Conservation (phyloP, 2,113 vertebrate genomes). For the Columba livia region DNA sequence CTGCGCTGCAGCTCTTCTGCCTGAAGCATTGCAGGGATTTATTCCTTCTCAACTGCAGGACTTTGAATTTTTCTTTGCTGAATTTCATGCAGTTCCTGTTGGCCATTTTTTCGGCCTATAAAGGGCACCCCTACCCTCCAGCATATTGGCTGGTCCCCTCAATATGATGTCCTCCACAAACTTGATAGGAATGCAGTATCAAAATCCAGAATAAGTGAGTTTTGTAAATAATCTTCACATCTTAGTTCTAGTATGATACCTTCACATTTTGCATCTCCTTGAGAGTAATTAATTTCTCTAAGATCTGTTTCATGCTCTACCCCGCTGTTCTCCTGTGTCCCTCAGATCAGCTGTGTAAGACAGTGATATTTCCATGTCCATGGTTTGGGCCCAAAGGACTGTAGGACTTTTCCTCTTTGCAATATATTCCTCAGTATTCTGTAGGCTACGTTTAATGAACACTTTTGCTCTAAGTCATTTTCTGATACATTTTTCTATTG, state of each 20-base stretch:
- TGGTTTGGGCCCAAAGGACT: not conserved
- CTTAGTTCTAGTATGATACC: accelerated
- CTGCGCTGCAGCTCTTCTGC: not conserved
- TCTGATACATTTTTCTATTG: not conserved
- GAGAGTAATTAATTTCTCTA: not conserved
- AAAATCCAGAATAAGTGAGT: not conserved
- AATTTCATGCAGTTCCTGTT: no score
- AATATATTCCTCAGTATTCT: not conserved
- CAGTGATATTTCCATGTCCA: not conserved
- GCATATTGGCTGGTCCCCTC: not conserved
- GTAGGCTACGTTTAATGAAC: not conserved
- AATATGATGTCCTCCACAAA: not conserved
- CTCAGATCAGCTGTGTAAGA: not conserved
- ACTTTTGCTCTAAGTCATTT: not conserved
- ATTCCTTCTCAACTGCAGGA: not conserved
- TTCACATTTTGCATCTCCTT: not conserved
- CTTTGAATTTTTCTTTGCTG: no score
- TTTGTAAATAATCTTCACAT: not conserved
- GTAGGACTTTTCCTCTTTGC: not conserved
- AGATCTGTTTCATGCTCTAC: not conserved
- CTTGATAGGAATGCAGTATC: not conserved
- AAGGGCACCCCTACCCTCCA: no score
- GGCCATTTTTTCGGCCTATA: no score
- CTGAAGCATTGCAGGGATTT: not conserved
- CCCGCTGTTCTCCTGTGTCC: not conserved